Evolutionary conservation across 2,888 invertebrate genomes (phyloP).

Genomic region (Sphecodes monilicornis): DNA sequence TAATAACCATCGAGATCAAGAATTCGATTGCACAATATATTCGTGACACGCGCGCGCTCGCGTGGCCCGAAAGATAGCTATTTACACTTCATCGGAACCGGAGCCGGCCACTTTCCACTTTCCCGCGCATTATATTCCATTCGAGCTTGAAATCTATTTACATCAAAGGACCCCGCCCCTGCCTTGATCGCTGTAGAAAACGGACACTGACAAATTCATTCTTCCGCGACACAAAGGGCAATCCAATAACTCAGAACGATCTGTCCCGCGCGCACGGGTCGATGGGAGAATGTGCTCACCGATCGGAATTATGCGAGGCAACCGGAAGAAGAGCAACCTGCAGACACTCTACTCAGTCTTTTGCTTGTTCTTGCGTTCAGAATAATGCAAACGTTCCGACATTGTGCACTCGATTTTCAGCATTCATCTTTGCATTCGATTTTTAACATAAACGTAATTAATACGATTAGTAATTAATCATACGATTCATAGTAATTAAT

Average conservation of each 20-base stretch:
- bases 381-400: not conserved
- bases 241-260: slow-evolving; percentile 6
- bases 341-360: not conserved
- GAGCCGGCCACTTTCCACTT: slow-evolving; percentile 25
- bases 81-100: slow-evolving; percentile 11
- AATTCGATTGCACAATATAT: slow-evolving; percentile 28
- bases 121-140: slow-evolving; percentile 10
- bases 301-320: slow-evolving; percentile 36
- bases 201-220: slow-evolving; percentile 56
- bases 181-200: not conserved
- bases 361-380: not conserved
- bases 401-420: not conserved
- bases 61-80: slow-evolving; percentile 22
- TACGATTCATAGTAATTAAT: too few relatives aligned
- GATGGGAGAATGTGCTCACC: slow-evolving; percentile 52
- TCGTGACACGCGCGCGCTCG: slow-evolving; percentile 6
- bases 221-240: slow-evolving; percentile 34
- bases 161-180: slow-evolving; percentile 1
- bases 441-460: too few relatives aligned
- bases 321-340: slow-evolving; percentile 4
- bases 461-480: too few relatives aligned
- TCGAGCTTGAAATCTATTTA: slow-evolving; percentile 21
- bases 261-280: slow-evolving; percentile 22
- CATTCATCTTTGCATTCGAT: too few relatives aligned
- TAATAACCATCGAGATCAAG: slow-evolving; percentile 49